phyloP scores from a whole-genome alignment of 2,888 invertebrate genomes.

The Dolichomitus sp. region DNA sequence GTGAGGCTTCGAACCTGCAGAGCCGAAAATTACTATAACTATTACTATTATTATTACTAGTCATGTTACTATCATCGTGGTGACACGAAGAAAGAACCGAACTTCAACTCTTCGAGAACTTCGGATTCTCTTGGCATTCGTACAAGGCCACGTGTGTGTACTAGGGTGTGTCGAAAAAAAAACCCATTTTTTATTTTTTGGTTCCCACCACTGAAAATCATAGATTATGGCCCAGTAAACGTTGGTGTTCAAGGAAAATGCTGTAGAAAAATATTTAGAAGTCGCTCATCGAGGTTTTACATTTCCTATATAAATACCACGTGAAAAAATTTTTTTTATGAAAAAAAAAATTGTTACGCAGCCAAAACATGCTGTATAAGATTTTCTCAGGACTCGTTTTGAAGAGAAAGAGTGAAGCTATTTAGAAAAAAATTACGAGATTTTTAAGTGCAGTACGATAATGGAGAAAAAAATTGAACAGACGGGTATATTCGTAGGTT shows the following conservation, averaged over 20 bases:
- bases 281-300: slow-evolving; percentile 9
- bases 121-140: slow-evolving; percentile 37
- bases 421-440: neutral
- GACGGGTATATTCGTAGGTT: neutral
- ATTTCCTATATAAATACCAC: slow-evolving; percentile 2
- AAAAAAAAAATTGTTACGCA: neutral
- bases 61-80: too few species aligned
- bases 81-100: too few species aligned
- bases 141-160: slow-evolving; percentile 44
- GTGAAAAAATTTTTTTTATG: neutral
- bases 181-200: slow-evolving; percentile 2
- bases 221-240: neutral
- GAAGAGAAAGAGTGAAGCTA: neutral
- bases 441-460: neutral
- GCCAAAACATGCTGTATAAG: neutral
- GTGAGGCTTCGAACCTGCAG: too few species aligned
- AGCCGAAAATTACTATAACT: too few species aligned
- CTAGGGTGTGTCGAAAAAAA: neutral
- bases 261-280: slow-evolving; percentile 13
- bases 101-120: neutral
- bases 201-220: slow-evolving; percentile 7
- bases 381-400: neutral
- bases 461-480: neutral
- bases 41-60: too few species aligned
- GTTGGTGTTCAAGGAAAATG: slow-evolving; percentile 1